Evolutionary conservation across 1,140 invertebrate species (phyloP), one percentile per base, ranked within the genome.

Genomic region (Rhysida immarginata): DNA sequence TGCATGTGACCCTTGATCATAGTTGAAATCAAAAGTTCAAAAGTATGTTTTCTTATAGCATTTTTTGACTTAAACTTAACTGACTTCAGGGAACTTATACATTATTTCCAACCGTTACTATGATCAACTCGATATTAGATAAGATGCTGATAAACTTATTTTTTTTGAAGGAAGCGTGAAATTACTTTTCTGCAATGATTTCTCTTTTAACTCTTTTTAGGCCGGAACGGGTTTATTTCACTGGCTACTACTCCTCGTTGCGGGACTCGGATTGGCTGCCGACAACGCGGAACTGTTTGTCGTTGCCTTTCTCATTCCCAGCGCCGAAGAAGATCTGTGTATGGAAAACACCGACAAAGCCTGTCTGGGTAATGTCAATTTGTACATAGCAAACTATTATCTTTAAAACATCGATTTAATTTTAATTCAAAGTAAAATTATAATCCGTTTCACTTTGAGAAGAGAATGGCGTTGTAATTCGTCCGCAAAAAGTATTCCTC

Each of bases 241-340:
- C 66, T 65, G 78, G 20, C 61, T 81, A 0, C 72, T 84, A 24
- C 69, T 83, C 52, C 58, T 82, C 0, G 76, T 81, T 1, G 75
- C 79, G 26, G 82, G 83, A 0, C 70, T 87, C 52, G 83, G 82
- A 11, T 71, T 87, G 29, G 81, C 81, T 1, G 83, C 84, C 8
- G 83, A 85, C 59, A 79, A 83, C 2, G 76, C 85, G 11, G 85
- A 88, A 67, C 72, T 87, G 43, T 77, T 81, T 8, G 81, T 84
- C 11, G 75, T 84, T 55, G 77, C 82, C 1, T 87, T 84, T 62
- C 78, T 88, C 58, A 67, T 87, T 52, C 86, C 85, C 8, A 80
- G 81, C 1, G 84, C 85, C 11, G 81, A 85, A 60, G 79, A 85
- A 52, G 85, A 88, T 58, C 71, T 87, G 1, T 81, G 83, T 55